Conservation (phyloP, 2,888 invertebrate genomes). For the Bombylius discolor region DNA sequence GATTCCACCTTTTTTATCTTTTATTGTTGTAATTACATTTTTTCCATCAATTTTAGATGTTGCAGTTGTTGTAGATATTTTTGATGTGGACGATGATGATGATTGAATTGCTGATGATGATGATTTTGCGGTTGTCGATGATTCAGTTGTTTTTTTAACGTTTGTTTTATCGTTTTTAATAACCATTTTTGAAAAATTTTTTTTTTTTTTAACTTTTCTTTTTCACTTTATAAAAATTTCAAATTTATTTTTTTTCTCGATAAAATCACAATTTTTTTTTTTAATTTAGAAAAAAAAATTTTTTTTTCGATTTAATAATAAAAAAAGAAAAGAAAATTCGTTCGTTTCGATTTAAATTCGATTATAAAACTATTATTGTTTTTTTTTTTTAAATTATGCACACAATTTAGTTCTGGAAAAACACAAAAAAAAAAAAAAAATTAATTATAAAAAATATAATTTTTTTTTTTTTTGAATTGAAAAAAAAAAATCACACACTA, state of each 20-base stretch:
- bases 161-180: not conserved
- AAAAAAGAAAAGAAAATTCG: too few species aligned
- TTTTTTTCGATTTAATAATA: not conserved
- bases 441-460: too few species aligned
- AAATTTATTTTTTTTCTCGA: too few species aligned
- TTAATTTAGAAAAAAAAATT: not conserved
- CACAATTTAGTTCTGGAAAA: not conserved
- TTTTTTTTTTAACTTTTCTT: too few species aligned
- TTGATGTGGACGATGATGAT: constrained; percentile 41
- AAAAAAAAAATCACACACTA: too few species aligned
- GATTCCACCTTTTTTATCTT: too few species aligned
- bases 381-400: not conserved
- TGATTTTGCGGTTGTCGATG: constrained; percentile 16
- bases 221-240: too few species aligned
- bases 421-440: not conserved
- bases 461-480: too few species aligned
- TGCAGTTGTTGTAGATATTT: not conserved
- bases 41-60: too few species aligned
- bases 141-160: not conserved
- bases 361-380: too few species aligned
- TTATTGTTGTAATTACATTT: too few species aligned
- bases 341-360: too few species aligned
- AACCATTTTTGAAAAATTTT: not conserved
- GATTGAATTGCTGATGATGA: constrained; percentile 29
- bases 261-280: not conserved